Evolutionary conservation across 2,888 invertebrate genomes (phyloP).

Genomic region (Scaptomyza cyrtandrae): DNA sequence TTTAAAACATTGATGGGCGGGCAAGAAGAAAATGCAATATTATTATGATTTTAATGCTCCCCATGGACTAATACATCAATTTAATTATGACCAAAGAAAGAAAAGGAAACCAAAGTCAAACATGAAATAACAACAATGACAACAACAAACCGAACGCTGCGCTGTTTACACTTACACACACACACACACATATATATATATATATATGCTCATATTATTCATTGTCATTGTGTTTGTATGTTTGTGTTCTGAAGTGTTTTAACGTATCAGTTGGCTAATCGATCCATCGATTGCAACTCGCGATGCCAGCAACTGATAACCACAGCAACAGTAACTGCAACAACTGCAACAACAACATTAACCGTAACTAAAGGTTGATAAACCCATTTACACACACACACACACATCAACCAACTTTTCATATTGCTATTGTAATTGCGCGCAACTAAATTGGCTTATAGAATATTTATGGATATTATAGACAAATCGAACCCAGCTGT

Average conservation of each 20-base stretch:
- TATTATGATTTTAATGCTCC: constrained; percentile 49
- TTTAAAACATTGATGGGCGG: constrained; percentile 1
- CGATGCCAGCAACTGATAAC: constrained; percentile 67
- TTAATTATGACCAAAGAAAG: constrained; percentile 56
- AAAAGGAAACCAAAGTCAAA: constrained; percentile 24
- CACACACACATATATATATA: constrained; percentile 6
- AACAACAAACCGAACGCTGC: background rate
- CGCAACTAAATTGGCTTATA: constrained; percentile 67
- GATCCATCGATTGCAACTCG: constrained; percentile 70
- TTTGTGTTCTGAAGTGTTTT: constrained; percentile 53
- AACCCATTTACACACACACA: constrained; percentile 45
- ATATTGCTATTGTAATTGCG: constrained; percentile 66
- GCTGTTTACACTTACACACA: constrained; percentile 30
- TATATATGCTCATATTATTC: too few species aligned
- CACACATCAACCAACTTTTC: background rate
- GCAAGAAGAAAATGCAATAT: constrained; percentile 17
- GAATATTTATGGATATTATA: constrained; percentile 64
- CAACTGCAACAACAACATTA: constrained; percentile 25
- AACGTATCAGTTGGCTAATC: constrained; percentile 71
- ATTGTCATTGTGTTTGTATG: constrained; percentile 7
- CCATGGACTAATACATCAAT: constrained; percentile 64
- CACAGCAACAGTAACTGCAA: constrained; percentile 50
- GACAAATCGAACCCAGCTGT: constrained; percentile 52
- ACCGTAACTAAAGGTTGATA: constrained; percentile 63
- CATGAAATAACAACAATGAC: constrained; percentile 28